Base-by-base conservation (phyloP, 2,113 vertebrate genomes). In the Mixornis gularis region DNA sequence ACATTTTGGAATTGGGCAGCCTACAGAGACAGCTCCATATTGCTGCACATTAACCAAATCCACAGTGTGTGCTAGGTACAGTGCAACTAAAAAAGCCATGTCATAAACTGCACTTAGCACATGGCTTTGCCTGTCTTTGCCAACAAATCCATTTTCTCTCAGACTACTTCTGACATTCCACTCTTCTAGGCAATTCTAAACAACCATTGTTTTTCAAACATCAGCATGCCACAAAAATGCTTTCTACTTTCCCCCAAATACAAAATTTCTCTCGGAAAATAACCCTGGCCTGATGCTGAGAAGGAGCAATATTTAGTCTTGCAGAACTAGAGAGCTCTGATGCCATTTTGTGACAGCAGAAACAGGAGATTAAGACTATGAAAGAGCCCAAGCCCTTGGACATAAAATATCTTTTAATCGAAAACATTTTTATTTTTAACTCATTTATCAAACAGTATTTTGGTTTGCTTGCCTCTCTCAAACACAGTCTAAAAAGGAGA, bases 131-230 rank as follows among this genome's bases (percentile, higher is more conserved):
- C 58, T 59, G 41, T 46, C 46, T 79, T 56, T 95, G 94, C 95
- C 95, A 96, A 64, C 40, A 96, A 91, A 93, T 43, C 95, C 91
- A 94, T 96, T 96, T 96, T 92, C 92, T 79, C 87, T 66, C 66
- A 2, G 74, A 93, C 84, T 94, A 9, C 59, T 96, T 92, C 26
- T 93, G 63, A 85, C 91, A 94, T 96, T 96, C 95, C 95, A 92
- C 59, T 82, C 55, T 70, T 91, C 95, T 92, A 92, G 96, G 81
- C 59, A 92, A 90, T 89, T 94, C 84, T 93, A 96, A 96, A 96
- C 89, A 93, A 94, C 62, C 78, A 85, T 72, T 95, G 92, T 94
- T 95, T 95, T 90, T 52, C 90, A 89, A 95, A 94, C 91, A 91
- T 77, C 59, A 85, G 68, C 84, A 77, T 66, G 78, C 96, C 96